A percentile compares a stretch with the other conserved stretches of the same genome.
These are phyloP conservation scores for Theocolax elegans DNA, from an alignment of 1,140 invertebrate species.

Conservation along the genomic window DNA sequence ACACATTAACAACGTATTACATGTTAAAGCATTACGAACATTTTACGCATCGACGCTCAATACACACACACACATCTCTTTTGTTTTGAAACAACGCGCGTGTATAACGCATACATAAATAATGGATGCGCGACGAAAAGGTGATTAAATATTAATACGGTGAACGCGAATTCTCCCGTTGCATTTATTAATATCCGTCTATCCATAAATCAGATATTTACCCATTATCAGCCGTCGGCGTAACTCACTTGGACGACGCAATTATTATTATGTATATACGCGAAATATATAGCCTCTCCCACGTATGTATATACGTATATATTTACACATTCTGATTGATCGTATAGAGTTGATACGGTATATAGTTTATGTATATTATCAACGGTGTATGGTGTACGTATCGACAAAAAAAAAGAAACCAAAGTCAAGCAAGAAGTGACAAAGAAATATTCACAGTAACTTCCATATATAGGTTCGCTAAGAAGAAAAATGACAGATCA, in stretches of 20 bases:
- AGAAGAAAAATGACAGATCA: conserved; percentile 6
- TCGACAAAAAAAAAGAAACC: no score
- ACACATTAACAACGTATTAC: no score
- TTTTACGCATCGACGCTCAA: neutral
- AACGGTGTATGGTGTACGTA: no score
- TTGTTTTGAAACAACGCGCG: conserved; percentile 1
- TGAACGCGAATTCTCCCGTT: neutral
- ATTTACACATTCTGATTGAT: conserved; percentile 20
- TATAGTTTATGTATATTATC: no score
- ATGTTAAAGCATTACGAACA: no score
- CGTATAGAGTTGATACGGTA: no score
- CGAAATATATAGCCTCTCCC: no score
- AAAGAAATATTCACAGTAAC: conserved; percentile 4
- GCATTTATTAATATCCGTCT: conserved; percentile 3
- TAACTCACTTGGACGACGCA: neutral
- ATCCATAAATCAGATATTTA: conserved; percentile 10
- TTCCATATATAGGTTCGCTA: no score
- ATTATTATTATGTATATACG: conserved; percentile 6
- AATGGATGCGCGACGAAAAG: neutral
- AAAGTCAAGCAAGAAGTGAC: conserved; percentile 1
- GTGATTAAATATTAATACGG: neutral
- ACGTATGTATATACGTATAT: no score
- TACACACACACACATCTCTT: neutral
- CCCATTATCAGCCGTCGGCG: neutral
- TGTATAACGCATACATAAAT: neutral